Evolutionary conservation across 2,888 invertebrate species (phyloP).

Genomic region (Bibio marci): DNA sequence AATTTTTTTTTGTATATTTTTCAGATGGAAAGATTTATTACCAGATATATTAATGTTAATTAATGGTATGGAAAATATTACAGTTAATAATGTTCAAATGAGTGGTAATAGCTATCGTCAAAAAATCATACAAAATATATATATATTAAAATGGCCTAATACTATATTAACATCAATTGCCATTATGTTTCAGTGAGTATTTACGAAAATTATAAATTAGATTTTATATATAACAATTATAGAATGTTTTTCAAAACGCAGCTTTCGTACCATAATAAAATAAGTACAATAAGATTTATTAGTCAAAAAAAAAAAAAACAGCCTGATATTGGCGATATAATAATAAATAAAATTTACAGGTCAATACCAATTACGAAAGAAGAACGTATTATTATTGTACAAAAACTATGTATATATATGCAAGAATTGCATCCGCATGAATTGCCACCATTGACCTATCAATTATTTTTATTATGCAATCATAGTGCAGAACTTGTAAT

Average conservation of each 20-base stretch:
- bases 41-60: constrained; percentile 37
- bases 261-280: too few relatives aligned
- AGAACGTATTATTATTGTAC: constrained; percentile 35
- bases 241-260: too few relatives aligned
- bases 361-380: constrained; percentile 33
- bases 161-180: constrained; percentile 38
- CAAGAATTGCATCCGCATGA: constrained; percentile 36
- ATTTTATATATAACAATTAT: too few relatives aligned
- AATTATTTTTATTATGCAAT: constrained; percentile 38
- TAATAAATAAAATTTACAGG: constrained; percentile 1
- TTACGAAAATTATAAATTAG: constrained; percentile 2
- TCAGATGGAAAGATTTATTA: constrained; percentile 45
- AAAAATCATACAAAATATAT: constrained; percentile 34
- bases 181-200: constrained; percentile 45
- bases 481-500: constrained; percentile 23
- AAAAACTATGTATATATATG: constrained; percentile 35
- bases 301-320: too few relatives aligned
- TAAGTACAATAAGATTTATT: too few relatives aligned
- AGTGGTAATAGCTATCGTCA: constrained; percentile 38
- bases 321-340: not conserved
- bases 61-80: constrained; percentile 30
- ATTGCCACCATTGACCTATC: constrained; percentile 42
- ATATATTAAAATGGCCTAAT: constrained; percentile 36
- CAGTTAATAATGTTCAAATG: constrained; percentile 33
- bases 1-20: constrained; percentile 1